Percentiles rank a stretch among this genome's conserved stretches.
phyloP scores from a whole-genome alignment of 1,140 invertebrate species.

The Apolygus lucorum region DNA sequence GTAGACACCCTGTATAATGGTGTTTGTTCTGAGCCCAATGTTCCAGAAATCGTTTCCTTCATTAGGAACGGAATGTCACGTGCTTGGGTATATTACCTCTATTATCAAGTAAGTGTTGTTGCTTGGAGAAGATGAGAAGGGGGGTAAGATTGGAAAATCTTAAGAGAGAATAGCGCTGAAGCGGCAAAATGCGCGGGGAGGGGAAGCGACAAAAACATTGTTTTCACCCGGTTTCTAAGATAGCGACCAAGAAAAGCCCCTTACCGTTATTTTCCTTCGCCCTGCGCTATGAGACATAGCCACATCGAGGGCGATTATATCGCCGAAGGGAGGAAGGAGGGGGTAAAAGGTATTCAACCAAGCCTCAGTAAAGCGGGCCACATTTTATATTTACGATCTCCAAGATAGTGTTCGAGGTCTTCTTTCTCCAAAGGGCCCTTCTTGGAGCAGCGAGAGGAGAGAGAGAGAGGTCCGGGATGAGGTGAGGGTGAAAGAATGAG shows the following conservation, averaged over 20 bases:
- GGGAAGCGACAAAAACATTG: neutral
- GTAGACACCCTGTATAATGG: too few relatives aligned
- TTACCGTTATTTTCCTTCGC: constrained; percentile 8
- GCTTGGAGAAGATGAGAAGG: too few relatives aligned
- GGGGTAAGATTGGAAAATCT: neutral
- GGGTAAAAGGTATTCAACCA: constrained; percentile 2
- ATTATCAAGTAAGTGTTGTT: too few relatives aligned
- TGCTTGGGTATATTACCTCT: too few relatives aligned
- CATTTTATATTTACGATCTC: constrained; percentile 10
- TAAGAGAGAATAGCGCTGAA: neutral
- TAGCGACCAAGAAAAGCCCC: neutral
- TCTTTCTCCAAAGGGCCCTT: neutral
- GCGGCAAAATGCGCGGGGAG: too few relatives aligned
- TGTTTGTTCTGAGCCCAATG: too few relatives aligned
- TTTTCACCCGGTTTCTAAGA: neutral
- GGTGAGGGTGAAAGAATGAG: too few relatives aligned
- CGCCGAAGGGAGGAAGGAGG: neutral
- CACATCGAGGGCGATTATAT: constrained; percentile 11
- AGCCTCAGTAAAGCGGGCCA: constrained; percentile 4
- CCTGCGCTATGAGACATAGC: neutral
- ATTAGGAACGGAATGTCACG: too few relatives aligned
- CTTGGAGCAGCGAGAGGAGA: neutral
- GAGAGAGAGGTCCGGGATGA: too few relatives aligned
- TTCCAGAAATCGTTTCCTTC: too few relatives aligned
- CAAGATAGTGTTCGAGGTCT: neutral